Evolutionary conservation across 2,113 vertebrate genomes (phyloP).

Genomic region (Malaclemys terrapin): DNA sequence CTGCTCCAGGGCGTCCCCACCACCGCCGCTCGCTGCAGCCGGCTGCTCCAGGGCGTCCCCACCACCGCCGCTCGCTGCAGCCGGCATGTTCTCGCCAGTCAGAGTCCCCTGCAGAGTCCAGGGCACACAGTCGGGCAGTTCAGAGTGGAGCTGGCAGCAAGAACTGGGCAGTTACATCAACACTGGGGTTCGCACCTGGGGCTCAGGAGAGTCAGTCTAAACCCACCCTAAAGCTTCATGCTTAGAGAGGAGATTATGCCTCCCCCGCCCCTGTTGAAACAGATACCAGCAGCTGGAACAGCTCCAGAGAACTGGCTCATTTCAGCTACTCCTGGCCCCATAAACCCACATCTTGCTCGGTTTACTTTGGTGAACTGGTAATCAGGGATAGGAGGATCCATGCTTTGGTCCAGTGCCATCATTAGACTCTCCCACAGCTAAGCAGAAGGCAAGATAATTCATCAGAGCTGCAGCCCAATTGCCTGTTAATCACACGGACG

Average conservation of each 20-base stretch:
- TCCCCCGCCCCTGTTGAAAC: fast-evolving
- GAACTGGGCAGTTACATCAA: fast-evolving
- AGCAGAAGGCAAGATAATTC: background rate
- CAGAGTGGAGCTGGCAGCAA: background rate
- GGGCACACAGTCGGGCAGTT: background rate
- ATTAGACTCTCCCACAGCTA: background rate
- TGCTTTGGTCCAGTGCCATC: background rate
- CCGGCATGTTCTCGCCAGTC: fast-evolving
- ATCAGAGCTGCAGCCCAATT: background rate
- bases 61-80: fast-evolving
- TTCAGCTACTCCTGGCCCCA: background rate
- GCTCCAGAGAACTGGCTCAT: background rate
- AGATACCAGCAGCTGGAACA: background rate
- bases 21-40: fast-evolving
- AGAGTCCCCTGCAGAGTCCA: background rate
- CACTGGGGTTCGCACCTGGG: background rate
- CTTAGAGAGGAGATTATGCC: background rate
- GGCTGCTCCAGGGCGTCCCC: background rate
- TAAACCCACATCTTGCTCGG: background rate
- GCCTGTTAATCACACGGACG: background rate
- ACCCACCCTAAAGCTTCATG: background rate
- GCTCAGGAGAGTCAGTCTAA: fast-evolving
- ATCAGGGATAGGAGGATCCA: background rate
- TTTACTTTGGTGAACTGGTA: background rate
- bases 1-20: background rate